Percentiles rank a stretch among this genome's conserved stretches.
Evolutionary conservation across 1,140 invertebrate genomes (phyloP).

Genomic region (Drosophila parvula): DNA sequence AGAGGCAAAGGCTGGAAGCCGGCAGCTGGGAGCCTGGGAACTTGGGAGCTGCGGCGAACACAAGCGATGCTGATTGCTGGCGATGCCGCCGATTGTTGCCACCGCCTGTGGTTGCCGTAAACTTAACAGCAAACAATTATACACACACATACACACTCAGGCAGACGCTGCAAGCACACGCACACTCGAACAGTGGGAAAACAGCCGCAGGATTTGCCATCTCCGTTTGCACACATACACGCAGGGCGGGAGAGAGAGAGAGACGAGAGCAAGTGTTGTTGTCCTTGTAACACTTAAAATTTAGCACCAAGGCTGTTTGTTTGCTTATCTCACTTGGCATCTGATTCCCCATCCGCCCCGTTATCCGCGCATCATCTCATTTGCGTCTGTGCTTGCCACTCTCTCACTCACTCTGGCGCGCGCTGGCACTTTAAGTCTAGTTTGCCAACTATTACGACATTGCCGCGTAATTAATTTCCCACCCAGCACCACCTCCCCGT

Average conservation of each 20-base stretch:
- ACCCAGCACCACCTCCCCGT: neutral
- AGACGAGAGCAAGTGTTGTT: constrained; percentile 44
- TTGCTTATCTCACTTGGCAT: constrained; percentile 76
- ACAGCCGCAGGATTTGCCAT: constrained; percentile 66
- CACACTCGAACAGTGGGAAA: constrained; percentile 34
- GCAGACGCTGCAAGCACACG: constrained; percentile 9
- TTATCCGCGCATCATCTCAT: constrained; percentile 35
- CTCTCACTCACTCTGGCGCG: neutral
- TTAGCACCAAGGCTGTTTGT: constrained; percentile 81
- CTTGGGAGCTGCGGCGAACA: constrained; percentile 20
- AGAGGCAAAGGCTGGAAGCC: neutral
- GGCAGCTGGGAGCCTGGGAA: constrained; percentile 9
- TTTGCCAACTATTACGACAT: constrained; percentile 63
- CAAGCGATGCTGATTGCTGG: constrained; percentile 30
- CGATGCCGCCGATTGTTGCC: constrained; percentile 65
- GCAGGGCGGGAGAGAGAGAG: neutral
- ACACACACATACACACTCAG: constrained; percentile 18
- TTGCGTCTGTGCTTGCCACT: constrained; percentile 29
- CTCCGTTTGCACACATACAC: constrained; percentile 25
- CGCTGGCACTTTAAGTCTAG: constrained; percentile 34
- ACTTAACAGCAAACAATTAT: constrained; percentile 82
- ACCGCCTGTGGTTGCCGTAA: constrained; percentile 74
- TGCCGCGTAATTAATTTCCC: constrained; percentile 63
- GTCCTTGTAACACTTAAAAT: constrained; percentile 83
- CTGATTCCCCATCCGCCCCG: constrained; percentile 53